Base-by-base conservation (phyloP, 1,140 invertebrate species). In the Maniola jurtina region DNA sequence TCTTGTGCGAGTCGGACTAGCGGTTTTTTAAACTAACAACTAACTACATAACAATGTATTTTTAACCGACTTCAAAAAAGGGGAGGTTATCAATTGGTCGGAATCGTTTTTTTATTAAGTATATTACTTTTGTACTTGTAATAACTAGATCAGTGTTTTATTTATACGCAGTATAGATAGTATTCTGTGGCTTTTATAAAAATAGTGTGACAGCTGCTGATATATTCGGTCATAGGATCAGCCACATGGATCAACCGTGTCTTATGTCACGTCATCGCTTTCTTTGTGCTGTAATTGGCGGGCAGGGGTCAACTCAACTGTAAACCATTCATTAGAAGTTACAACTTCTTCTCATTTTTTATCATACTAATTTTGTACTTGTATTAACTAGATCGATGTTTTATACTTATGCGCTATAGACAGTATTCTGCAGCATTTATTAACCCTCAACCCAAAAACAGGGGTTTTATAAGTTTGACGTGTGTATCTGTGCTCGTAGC, bases 241-340 rank as follows among this genome's bases (percentile, higher is more conserved):
- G 36, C 36, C 36, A 11, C 40, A 11, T 11, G 10, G 40, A 42
- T 42, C 79, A 78, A 64, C 15, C 68, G 65, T 71, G 73, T 75
- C 70, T 71, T 62, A 54, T 65, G 72, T 66, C 71, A 69, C 74
- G 79, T 85, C 81, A 76, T 73, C 75, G 72, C 73, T 69, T 78
- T 72, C 71, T 80, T 83, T 84, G 81, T 83, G 63, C 68, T 63
- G 66, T 72, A 79, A 83, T 81, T 81, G 73, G 78, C 71, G 70
- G 68, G 50, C 72, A 71, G 68, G 72, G 77, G 76, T 83, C 77
- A 84, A 78, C 68, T 58, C n/a, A n/a, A n/a, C n/a, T n/a, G 68
- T 64, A 64, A 70, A 66, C 69, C 57, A 71, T 82, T n/a, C n/a
- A n/a, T n/a, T n/a, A 79, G n/a, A n/a, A n/a, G n/a, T n/a, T n/a